phyloP scores from a whole-genome alignment of 2,113 vertebrate species.

The Tragulus kanchil region DNA sequence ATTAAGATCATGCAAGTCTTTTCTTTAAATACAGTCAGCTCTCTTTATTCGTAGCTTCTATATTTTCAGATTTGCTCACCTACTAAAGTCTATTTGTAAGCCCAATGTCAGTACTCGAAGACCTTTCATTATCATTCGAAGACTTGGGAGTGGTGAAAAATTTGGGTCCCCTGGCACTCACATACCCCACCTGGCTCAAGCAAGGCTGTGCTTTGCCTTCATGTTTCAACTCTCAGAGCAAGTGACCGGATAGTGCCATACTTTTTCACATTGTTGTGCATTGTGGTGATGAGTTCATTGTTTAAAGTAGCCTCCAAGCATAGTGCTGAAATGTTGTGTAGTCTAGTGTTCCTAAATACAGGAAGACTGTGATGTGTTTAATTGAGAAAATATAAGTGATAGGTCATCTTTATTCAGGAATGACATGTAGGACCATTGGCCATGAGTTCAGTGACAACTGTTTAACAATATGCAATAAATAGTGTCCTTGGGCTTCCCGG shows the following conservation, averaged over 20 bases:
- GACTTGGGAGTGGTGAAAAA: neutral
- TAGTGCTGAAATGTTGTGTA: neutral
- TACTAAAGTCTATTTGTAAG: neutral
- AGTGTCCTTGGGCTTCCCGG: neutral
- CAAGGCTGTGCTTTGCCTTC: neutral
- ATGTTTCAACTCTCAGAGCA: neutral
- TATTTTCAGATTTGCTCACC: neutral
- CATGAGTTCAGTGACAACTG: neutral
- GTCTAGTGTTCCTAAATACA: neutral
- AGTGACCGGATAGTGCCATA: neutral
- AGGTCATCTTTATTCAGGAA: neutral
- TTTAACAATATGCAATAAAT: neutral
- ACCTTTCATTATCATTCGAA: neutral
- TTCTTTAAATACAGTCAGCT: neutral
- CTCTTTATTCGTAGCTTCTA: neutral
- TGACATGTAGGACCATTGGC: neutral
- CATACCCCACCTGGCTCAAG: neutral
- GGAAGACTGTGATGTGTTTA: neutral
- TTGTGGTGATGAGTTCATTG: neutral
- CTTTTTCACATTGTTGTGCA: conserved; percentile 15
- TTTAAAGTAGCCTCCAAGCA: neutral
- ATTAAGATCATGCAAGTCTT: neutral
- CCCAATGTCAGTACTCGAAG: neutral
- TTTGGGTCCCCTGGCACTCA: neutral
- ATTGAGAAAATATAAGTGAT: neutral